Conservation (phyloP, 2,797 vertebrate genomes). For the Typhlichthys subterraneus region DNA sequence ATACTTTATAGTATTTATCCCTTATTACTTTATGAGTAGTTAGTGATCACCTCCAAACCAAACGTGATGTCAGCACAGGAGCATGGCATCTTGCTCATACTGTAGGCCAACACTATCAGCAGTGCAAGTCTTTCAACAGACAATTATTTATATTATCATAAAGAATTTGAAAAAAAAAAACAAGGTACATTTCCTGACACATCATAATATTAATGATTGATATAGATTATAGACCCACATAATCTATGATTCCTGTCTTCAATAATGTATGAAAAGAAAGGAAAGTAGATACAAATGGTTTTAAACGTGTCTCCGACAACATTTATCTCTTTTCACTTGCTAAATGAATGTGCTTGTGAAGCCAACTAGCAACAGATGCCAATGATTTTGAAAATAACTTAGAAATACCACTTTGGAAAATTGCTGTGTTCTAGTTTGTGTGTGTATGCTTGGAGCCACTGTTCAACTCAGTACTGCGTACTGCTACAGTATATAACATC, state of each 20-base stretch:
- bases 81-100: no score
- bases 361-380: slow-evolving; percentile 11
- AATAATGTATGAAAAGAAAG: background rate
- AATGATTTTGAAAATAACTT: slow-evolving; percentile 33
- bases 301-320: background rate
- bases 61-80: no score
- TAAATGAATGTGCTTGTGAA: slow-evolving; percentile 14
- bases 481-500: background rate
- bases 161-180: no score
- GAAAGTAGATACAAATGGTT: background rate
- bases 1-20: no score
- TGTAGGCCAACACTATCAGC: no score
- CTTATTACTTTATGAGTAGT: no score
- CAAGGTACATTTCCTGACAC: no score
- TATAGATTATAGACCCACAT: background rate
- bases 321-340: background rate
- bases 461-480: slow-evolving; percentile 18
- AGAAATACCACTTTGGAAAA: slow-evolving; percentile 29
- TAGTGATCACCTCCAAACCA: no score
- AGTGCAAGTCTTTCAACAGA: no score
- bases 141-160: no score
- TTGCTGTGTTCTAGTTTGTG: slow-evolving; percentile 11
- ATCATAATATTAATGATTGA: no score
- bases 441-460: slow-evolving; percentile 6
- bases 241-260: background rate